Base-by-base conservation (phyloP, 2,113 vertebrate genomes). In the Periophthalmus modestus region DNA sequence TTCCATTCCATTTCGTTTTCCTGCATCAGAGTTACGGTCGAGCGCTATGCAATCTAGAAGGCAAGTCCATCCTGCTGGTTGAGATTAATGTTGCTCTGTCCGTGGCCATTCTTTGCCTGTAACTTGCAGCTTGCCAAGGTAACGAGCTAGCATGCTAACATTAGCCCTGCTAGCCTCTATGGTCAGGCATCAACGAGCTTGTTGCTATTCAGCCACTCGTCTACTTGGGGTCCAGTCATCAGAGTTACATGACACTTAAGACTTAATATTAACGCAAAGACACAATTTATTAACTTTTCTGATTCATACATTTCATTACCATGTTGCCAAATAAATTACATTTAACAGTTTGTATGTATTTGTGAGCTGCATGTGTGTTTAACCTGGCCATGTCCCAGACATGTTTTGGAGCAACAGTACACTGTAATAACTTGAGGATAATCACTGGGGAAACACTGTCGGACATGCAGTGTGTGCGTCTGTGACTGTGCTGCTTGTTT, bases 21-120 rank as follows among this genome's bases (percentile, higher is more conserved):
- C 79, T 73, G 85, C 83, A 66, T 79, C 50, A 89, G 89, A 89
- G 83, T 86, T 69, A 71, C 81, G 62, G 66, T 80, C 89, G 79
- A 61, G 71, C 80, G 87, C 85, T 87, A 93, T 94, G 94, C 91
- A 90, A 89, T 23, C 80, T 48, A 67, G 69, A 83, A 90, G 93
- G 93, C 80, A 88, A 93, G 91, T 92, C 75, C 68, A 61, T 23
- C 74, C 84, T 33, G 63, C 13, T 74, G 18, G 74, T 58, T 59
- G 57, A 78, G 67, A 48, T 28, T 36, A 39, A 52, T 71, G 61
- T 67, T 70, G 66, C 77, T 59, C 43, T 4, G 24, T 58, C 47
- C 57, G 16, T 65, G 76, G 3, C 66, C 59, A 77, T 79, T 72
- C 33, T 75, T 46, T 72, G 85, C 84, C 84, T 13, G 71, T 73